Percentiles rank a stretch among this genome's conserved stretches.
These are phyloP conservation scores for Ochlodes sylvanus DNA, from an alignment of 2,888 invertebrate genomes.

Conservation along the genomic window DNA sequence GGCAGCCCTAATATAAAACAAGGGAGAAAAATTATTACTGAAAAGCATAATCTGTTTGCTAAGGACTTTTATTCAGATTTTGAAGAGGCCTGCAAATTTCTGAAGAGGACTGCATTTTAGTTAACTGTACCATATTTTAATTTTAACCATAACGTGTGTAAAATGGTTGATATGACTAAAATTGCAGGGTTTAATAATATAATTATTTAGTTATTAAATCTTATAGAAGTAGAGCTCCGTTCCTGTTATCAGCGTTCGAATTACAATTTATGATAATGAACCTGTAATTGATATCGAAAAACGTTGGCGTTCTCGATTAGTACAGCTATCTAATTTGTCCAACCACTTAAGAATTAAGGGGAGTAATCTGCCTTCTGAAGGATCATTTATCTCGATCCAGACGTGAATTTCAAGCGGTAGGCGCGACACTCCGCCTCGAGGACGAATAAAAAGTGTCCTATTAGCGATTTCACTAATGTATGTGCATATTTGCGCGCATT, in stretches of 20 bases:
- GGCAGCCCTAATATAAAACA: constrained; percentile 11
- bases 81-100: background rate
- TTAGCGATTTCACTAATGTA: constrained; percentile 31
- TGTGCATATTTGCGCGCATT: constrained; percentile 29
- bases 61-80: constrained; percentile 21
- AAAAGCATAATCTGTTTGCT: constrained; percentile 17
- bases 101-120: background rate
- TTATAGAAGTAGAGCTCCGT: too few species aligned
- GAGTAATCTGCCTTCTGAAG: constrained; percentile 31
- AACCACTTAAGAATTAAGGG: constrained; percentile 36
- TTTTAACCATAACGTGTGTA: too few species aligned
- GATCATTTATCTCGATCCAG: constrained; percentile 37
- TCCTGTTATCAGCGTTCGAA: background rate
- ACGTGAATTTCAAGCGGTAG: constrained; percentile 25
- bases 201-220: too few species aligned
- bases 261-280: constrained; percentile 8
- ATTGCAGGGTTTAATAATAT: too few species aligned
- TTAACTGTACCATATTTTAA: background rate
- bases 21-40: constrained; percentile 24
- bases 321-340: constrained; percentile 32
- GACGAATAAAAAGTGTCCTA: constrained; percentile 36
- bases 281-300: constrained; percentile 17
- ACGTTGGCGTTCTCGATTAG: constrained; percentile 15
- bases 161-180: too few species aligned
- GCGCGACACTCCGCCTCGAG: constrained; percentile 13